Evolutionary conservation across 2,797 vertebrate species (phyloP).

Genomic region (Cheirogaleus major): DNA sequence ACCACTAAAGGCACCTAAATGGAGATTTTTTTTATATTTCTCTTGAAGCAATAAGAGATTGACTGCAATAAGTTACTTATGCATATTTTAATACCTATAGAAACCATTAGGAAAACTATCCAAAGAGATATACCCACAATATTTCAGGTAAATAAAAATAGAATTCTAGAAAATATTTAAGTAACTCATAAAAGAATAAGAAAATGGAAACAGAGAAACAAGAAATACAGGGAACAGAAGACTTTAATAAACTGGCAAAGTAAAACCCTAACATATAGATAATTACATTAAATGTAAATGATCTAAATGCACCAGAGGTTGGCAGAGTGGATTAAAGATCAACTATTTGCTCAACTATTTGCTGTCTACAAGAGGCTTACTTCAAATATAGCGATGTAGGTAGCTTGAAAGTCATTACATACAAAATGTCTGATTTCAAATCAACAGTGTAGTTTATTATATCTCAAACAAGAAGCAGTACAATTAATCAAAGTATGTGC

Average conservation of each 20-base stretch:
- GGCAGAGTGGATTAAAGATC: not conserved
- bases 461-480: too few relatives aligned
- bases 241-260: not conserved
- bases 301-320: not conserved
- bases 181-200: not conserved
- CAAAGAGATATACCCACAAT: not conserved
- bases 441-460: too few relatives aligned
- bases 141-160: constrained; percentile 8
- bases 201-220: not conserved
- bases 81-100: not conserved
- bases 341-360: not conserved
- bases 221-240: not conserved
- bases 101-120: not conserved
- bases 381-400: not conserved
- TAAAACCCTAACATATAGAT: not conserved
- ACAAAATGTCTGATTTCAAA: too few relatives aligned
- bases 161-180: not conserved
- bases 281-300: not conserved
- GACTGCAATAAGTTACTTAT: not conserved
- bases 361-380: not conserved
- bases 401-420: not conserved
- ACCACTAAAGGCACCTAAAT: not conserved
- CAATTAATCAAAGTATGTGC: too few relatives aligned
- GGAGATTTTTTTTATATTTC: not conserved
- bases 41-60: not conserved